phyloP scores from a whole-genome alignment of 92 coral and sea anemone species.

The Isaurus tuberculatus region DNA sequence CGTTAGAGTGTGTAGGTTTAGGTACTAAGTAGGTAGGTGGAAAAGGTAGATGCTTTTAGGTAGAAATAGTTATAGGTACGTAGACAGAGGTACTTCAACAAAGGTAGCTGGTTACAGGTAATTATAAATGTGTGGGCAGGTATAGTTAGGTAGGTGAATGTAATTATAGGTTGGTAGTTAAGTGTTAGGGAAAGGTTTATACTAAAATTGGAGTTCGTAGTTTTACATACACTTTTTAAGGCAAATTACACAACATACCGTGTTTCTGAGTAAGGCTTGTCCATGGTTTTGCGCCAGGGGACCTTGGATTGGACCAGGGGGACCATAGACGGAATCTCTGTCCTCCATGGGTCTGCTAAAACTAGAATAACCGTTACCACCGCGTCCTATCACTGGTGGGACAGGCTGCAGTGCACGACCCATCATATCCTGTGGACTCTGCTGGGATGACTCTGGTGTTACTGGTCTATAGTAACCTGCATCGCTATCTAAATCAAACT shows the following conservation, averaged over 20 bases:
- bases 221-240: too few relatives aligned
- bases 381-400: slow-evolving; percentile 53
- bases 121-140: too few relatives aligned
- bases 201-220: too few relatives aligned
- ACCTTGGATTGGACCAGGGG: slow-evolving; percentile 63
- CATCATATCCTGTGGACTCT: slow-evolving; percentile 53
- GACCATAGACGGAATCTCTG: slow-evolving; percentile 60
- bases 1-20: too few relatives aligned
- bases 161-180: too few relatives aligned
- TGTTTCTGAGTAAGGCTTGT: slow-evolving; percentile 75
- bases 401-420: slow-evolving; percentile 61
- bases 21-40: too few relatives aligned
- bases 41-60: too few relatives aligned
- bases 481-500: slow-evolving; percentile 25
- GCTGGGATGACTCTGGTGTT: slow-evolving; percentile 77
- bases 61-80: too few relatives aligned
- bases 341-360: slow-evolving; percentile 56
- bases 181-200: too few relatives aligned
- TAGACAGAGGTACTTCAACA: too few relatives aligned
- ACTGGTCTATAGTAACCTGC: slow-evolving; percentile 69
- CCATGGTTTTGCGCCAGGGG: slow-evolving; percentile 77
- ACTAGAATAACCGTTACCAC: slow-evolving; percentile 21
- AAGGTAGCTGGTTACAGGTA: too few relatives aligned
- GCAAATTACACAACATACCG: slow-evolving; percentile 59
- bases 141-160: too few relatives aligned